These are phyloP conservation scores for Eueremaeus valkanovi DNA, from an alignment of 2,888 invertebrate species.

Conservation along the genomic window DNA sequence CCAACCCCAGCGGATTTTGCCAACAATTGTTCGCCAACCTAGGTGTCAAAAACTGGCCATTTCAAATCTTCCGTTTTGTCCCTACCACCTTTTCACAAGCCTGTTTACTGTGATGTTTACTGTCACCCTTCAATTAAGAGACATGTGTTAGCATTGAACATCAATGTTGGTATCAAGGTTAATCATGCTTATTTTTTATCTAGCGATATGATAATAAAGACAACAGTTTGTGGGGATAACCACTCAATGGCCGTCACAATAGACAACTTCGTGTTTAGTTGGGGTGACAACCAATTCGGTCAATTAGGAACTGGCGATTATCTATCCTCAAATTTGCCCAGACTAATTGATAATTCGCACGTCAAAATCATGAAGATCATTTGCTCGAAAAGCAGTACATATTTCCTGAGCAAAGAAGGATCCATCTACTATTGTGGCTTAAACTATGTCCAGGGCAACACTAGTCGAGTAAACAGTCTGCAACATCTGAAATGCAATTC, in stretches of 20 bases:
- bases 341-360: neutral
- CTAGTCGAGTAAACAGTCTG: neutral
- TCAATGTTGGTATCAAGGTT: neutral
- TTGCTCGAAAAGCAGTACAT: neutral
- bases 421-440: neutral
- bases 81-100: too few relatives aligned
- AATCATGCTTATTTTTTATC: neutral
- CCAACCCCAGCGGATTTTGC: too few relatives aligned
- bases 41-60: too few relatives aligned
- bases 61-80: too few relatives aligned
- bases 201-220: neutral
- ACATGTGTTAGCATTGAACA: neutral
- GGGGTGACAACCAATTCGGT: neutral
- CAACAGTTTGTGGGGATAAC: neutral
- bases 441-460: too few relatives aligned
- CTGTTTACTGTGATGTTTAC: too few relatives aligned
- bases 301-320: neutral
- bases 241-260: neutral
- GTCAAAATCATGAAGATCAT: neutral
- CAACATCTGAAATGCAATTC: neutral
- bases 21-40: too few relatives aligned
- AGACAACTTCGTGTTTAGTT: neutral
- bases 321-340: neutral
- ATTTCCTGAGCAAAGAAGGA: neutral
- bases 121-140: too few relatives aligned